phyloP scores from a whole-genome alignment of 2,888 invertebrate genomes.

The Thereva unica region DNA sequence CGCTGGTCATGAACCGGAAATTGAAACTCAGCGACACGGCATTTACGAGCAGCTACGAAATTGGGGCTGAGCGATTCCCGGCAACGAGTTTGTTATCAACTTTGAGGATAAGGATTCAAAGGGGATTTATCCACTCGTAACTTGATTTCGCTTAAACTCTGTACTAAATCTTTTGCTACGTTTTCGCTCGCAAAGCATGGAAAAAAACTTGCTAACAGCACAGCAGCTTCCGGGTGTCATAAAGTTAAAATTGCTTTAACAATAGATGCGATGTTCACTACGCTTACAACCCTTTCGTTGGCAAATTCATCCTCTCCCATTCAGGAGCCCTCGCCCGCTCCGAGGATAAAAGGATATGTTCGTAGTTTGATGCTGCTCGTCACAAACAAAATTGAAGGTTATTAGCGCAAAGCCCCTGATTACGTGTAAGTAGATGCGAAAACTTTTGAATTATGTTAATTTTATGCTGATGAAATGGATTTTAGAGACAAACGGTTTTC shows the following conservation, averaged over 20 bases:
- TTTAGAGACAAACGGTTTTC: background rate
- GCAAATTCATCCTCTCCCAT: too few relatives aligned
- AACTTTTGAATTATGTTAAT: constrained; percentile 31
- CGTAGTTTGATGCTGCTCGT: too few relatives aligned
- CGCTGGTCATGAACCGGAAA: constrained; percentile 23
- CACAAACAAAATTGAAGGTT: background rate
- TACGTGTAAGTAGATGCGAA: constrained; percentile 25
- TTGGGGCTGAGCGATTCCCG: constrained; percentile 2
- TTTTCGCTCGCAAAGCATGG: too few relatives aligned
- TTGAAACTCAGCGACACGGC: constrained; percentile 25
- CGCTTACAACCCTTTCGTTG: too few relatives aligned
- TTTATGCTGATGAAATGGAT: constrained; percentile 29
- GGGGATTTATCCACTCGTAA: background rate
- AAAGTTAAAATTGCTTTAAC: too few relatives aligned
- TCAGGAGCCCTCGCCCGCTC: too few relatives aligned
- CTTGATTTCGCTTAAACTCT: too few relatives aligned
- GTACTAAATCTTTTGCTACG: too few relatives aligned
- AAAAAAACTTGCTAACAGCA: too few relatives aligned
- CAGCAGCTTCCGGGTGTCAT: too few relatives aligned
- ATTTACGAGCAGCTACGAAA: constrained; percentile 10
- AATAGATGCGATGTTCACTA: too few relatives aligned
- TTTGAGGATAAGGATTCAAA: constrained; percentile 21
- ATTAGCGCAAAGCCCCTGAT: constrained; percentile 25
- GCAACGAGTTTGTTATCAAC: constrained; percentile 24
- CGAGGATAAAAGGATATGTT: too few relatives aligned